Percentiles rank a stretch among this genome's conserved stretches.
Conservation (phyloP, 2,797 vertebrate species). For the Falco peregrinus region DNA sequence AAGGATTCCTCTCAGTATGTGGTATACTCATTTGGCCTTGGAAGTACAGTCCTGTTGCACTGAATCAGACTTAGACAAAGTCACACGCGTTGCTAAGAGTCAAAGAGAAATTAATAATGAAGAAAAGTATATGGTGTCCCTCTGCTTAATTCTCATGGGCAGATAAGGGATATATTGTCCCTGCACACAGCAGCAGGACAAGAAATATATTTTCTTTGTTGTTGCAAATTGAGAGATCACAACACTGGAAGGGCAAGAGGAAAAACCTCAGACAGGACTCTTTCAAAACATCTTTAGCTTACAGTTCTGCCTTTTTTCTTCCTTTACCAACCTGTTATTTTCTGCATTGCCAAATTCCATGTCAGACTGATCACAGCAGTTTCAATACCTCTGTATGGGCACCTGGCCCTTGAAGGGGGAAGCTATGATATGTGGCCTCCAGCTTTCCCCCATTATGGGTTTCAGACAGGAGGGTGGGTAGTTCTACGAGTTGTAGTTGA, state of each 20-base stretch:
- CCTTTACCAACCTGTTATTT: background rate
- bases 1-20: background rate
- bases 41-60: background rate
- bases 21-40: background rate
- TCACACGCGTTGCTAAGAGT: background rate
- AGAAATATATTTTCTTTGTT: background rate
- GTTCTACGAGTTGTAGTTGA: background rate
- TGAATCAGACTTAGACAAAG: background rate
- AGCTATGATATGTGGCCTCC: background rate
- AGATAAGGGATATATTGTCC: background rate
- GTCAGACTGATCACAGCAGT: background rate
- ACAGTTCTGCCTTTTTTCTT: background rate
- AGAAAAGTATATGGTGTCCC: background rate
- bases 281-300: background rate
- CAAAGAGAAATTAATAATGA: background rate
- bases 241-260: background rate
- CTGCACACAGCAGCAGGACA: background rate
- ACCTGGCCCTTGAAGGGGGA: background rate
- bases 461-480: background rate
- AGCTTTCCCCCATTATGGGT: fast-evolving
- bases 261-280: background rate
- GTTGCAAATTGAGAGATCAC: background rate
- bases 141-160: background rate
- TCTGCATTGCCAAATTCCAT: background rate
- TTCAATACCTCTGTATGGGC: background rate